Conservation (phyloP, 1,140 invertebrate species). For the Drosophila pandora region DNA sequence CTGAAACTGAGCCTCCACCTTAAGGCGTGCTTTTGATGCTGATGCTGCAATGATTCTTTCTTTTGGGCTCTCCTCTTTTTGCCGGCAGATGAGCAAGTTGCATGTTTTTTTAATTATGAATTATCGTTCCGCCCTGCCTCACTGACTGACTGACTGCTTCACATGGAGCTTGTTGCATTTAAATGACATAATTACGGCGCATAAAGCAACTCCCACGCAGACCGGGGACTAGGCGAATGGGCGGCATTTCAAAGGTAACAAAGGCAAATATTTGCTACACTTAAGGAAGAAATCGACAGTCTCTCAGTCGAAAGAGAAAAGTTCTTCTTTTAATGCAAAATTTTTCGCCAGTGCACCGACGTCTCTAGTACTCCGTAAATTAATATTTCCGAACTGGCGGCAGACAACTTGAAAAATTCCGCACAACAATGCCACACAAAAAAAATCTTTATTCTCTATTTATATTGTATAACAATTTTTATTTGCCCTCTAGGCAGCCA, state of each 20-base stretch:
- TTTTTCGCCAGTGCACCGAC: background rate
- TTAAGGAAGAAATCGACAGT: background rate
- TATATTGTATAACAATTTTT: slow-evolving; percentile 80
- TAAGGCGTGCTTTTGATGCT: slow-evolving; percentile 45
- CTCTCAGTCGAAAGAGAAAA: background rate
- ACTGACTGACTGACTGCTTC: slow-evolving; percentile 29
- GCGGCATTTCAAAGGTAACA: slow-evolving; percentile 59
- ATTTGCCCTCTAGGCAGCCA: slow-evolving; percentile 57
- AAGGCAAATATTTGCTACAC: slow-evolving; percentile 16
- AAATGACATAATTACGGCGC: slow-evolving; percentile 81
- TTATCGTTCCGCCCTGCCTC: slow-evolving; percentile 63
- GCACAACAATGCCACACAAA: slow-evolving; percentile 28
- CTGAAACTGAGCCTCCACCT: slow-evolving; percentile 30
- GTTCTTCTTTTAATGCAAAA: background rate
- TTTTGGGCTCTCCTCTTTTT: slow-evolving; percentile 36
- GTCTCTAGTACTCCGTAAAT: slow-evolving; percentile 29
- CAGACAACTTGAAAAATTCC: slow-evolving; percentile 74
- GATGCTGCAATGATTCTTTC: slow-evolving; percentile 54
- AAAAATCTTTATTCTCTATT: slow-evolving; percentile 67
- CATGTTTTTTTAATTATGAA: slow-evolving; percentile 81
- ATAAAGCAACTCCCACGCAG: slow-evolving; percentile 76
- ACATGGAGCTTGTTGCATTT: slow-evolving; percentile 75
- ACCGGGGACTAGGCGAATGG: background rate
- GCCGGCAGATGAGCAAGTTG: slow-evolving; percentile 61
- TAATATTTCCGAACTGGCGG: slow-evolving; percentile 59